Evolutionary conservation across 1,140 invertebrate species (phyloP).

Genomic region (Schlechtendalia chinensis): DNA sequence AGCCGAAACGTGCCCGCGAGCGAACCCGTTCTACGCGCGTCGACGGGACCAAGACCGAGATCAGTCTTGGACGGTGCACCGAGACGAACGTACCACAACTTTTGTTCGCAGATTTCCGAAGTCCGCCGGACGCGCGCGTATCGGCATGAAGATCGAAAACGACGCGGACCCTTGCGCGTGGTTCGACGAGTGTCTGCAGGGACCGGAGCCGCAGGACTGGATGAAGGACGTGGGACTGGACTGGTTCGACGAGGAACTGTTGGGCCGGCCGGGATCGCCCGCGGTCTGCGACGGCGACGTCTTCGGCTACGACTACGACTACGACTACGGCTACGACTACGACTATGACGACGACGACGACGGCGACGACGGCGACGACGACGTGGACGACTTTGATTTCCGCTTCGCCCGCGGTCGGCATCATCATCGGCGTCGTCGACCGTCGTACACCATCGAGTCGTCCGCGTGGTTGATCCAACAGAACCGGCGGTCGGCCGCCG

Average conservation of each 20-base stretch:
- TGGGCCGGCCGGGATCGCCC: constrained; percentile 8
- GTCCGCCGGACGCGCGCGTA: too few species aligned
- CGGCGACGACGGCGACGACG: not conserved
- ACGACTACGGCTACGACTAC: not conserved
- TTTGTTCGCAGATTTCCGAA: too few species aligned
- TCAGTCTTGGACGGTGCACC: constrained; percentile 28
- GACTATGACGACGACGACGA: not conserved
- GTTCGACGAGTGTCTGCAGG: constrained; percentile 20
- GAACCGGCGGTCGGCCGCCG: not conserved
- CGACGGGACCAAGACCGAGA: not conserved
- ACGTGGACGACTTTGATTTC: too few species aligned
- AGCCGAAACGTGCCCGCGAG: constrained; percentile 15
- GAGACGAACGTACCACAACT: not conserved
- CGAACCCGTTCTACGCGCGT: too few species aligned
- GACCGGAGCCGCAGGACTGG: constrained; percentile 30
- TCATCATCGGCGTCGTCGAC: not conserved
- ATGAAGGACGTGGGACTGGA: constrained; percentile 40
- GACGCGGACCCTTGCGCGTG: not conserved
- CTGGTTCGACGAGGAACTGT: constrained; percentile 42
- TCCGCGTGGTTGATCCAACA: constrained; percentile 27
- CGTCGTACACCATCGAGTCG: constrained; percentile 21
- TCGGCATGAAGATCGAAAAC: constrained; percentile 47
- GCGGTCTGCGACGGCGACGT: not conserved
- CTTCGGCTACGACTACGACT: not conserved
- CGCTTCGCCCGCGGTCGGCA: not conserved